phyloP scores from a whole-genome alignment of 2,797 vertebrate genomes.

The Sarcoramphus papa region DNA sequence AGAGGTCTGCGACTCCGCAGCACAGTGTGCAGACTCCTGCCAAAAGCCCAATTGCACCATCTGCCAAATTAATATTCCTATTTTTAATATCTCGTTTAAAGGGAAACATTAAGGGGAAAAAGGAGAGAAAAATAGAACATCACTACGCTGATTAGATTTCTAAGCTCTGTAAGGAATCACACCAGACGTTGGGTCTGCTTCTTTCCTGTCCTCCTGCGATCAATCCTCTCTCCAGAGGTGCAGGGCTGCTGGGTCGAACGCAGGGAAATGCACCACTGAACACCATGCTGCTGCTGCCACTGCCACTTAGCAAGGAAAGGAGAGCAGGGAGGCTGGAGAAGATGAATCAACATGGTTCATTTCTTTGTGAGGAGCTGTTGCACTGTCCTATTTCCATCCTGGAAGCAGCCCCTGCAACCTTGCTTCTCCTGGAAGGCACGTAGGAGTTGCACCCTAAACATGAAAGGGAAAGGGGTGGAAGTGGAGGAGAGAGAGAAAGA shows the following conservation, averaged over 20 bases:
- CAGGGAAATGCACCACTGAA: neutral
- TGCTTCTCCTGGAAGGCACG: neutral
- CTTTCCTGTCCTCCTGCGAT: neutral
- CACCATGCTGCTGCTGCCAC: slow-evolving; percentile 46
- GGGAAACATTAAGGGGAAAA: neutral
- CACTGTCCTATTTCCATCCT: neutral
- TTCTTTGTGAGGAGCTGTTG: neutral
- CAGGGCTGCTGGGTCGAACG: neutral
- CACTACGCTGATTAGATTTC: neutral
- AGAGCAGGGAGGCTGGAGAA: neutral
- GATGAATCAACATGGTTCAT: neutral
- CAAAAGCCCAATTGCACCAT: slow-evolving; percentile 67
- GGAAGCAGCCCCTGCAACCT: neutral
- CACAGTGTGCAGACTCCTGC: slow-evolving; percentile 44
- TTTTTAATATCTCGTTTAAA: slow-evolving; percentile 65
- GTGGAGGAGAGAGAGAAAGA: neutral
- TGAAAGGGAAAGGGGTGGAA: neutral
- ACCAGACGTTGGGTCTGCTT: neutral
- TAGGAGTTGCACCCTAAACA: neutral
- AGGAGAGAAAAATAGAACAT: slow-evolving; percentile 1
- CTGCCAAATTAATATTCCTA: slow-evolving; percentile 71
- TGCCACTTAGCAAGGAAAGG: neutral
- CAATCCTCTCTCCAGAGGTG: slow-evolving; percentile 29
- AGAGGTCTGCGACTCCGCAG: slow-evolving; percentile 14
- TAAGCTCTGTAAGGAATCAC: neutral